Conservation (phyloP, 2,797 vertebrate species). For the Epinephelus coioides region DNA sequence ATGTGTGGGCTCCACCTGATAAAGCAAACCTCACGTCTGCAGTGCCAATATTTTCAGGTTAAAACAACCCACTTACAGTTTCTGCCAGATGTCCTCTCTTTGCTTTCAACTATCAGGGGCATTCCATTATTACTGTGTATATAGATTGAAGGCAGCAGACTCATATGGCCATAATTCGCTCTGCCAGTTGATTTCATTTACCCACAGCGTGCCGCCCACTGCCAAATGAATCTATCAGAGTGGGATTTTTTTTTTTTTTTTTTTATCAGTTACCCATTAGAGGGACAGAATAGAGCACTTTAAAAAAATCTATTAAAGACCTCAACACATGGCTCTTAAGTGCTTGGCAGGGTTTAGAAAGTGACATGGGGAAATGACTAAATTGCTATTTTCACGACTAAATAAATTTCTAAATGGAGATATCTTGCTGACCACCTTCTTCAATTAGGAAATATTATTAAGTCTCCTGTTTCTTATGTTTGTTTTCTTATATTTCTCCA, state of each 20-base stretch:
- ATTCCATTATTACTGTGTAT: constrained; percentile 76
- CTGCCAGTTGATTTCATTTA: constrained; percentile 82
- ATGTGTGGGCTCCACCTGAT: constrained; percentile 58
- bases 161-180: constrained; percentile 71
- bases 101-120: constrained; percentile 68
- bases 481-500: constrained; percentile 1
- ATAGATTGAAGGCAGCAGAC: constrained; percentile 75
- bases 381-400: constrained; percentile 77
- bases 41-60: constrained; percentile 57
- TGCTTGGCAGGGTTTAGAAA: constrained; percentile 74
- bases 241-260: constrained; percentile 44
- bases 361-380: constrained; percentile 81
- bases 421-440: constrained; percentile 50
- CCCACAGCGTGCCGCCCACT: constrained; percentile 66
- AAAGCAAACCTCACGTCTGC: constrained; percentile 56
- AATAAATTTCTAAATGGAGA: constrained; percentile 75
- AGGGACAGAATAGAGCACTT: constrained; percentile 78
- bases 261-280: constrained; percentile 83
- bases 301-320: constrained; percentile 82
- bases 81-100: constrained; percentile 70
- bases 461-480: constrained; percentile 5
- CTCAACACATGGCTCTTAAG: constrained; percentile 73
- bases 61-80: constrained; percentile 69
- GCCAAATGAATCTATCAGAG: constrained; percentile 83
- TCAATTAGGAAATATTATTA: constrained; percentile 45